Evolutionary conservation across 2,797 vertebrate genomes (phyloP).

Genomic region (Sebastes trivittatus): DNA sequence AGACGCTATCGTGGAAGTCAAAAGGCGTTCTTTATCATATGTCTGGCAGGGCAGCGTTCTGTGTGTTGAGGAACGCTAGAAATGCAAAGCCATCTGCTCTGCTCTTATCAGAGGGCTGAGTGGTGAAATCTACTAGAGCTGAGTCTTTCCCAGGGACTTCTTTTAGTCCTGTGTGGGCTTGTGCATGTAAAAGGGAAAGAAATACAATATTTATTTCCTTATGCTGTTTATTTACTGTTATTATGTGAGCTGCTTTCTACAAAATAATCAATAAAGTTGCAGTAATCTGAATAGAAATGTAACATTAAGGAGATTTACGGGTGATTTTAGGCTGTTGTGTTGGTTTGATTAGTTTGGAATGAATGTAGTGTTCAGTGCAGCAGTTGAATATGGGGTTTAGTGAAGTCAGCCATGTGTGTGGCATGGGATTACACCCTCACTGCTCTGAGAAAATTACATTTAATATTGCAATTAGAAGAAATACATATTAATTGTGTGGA

Average conservation of each 20-base stretch:
- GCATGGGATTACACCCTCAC: background rate
- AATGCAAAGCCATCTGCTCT: slow-evolving; percentile 72
- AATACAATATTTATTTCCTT: slow-evolving; percentile 19
- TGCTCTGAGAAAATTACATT: background rate
- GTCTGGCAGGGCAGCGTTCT: slow-evolving; percentile 20
- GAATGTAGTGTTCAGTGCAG: slow-evolving; percentile 3
- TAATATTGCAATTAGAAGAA: background rate
- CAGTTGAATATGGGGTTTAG: background rate
- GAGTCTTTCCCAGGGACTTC: slow-evolving; percentile 52
- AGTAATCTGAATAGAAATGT: slow-evolving; percentile 24
- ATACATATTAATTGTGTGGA: background rate
- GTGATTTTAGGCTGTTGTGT: background rate
- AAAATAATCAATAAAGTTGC: slow-evolving; percentile 26
- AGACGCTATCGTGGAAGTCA: slow-evolving; percentile 35
- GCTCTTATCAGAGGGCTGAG: slow-evolving; percentile 74
- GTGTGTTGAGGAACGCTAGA: slow-evolving; percentile 66
- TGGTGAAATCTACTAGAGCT: slow-evolving; percentile 72
- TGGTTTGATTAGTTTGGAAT: slow-evolving; percentile 17
- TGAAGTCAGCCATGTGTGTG: background rate
- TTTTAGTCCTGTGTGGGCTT: slow-evolving; percentile 41
- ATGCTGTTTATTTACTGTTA: slow-evolving; percentile 20
- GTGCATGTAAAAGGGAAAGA: slow-evolving; percentile 14
- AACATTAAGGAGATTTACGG: background rate
- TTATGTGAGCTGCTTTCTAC: background rate
- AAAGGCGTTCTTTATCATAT: slow-evolving; percentile 40